A percentile compares a stretch with the other conserved stretches of the same genome.
These are phyloP conservation scores for Rhodinocichla rosea DNA, from an alignment of 2,113 vertebrate species.

Conservation along the genomic window DNA sequence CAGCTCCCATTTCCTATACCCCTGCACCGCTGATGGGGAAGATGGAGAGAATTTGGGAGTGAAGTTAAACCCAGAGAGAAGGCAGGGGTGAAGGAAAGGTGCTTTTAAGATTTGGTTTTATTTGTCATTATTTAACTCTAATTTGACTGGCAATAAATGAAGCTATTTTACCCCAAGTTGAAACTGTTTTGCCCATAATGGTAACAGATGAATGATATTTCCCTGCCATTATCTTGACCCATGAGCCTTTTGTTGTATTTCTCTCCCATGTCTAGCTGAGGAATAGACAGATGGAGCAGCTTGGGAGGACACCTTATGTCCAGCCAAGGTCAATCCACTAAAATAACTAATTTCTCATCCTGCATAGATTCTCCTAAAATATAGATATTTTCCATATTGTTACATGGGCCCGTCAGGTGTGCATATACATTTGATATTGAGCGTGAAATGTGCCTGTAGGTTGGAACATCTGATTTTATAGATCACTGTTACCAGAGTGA, in stretches of 20 bases:
- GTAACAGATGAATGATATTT: neutral
- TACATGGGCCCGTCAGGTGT: neutral
- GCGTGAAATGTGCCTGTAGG: neutral
- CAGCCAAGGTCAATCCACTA: neutral
- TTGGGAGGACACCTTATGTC: neutral
- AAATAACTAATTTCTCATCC: neutral
- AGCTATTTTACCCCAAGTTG: neutral
- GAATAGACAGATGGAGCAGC: neutral
- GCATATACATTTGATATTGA: conserved; percentile 15
- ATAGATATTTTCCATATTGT: conserved; percentile 21
- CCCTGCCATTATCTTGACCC: neutral
- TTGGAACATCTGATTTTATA: conserved; percentile 41
- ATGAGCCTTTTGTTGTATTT: neutral
- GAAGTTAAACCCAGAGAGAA: neutral
- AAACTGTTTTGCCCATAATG: neutral
- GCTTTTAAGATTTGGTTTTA: neutral
- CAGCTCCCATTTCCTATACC: neutral
- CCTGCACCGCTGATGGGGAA: neutral
- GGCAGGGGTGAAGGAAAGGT: neutral
- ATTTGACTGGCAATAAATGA: neutral
- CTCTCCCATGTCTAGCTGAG: neutral
- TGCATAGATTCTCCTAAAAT: conserved; percentile 31
- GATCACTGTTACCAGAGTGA: conserved; percentile 23
- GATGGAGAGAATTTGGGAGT: neutral
- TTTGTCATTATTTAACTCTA: neutral